A percentile compares a stretch with the other conserved stretches of the same genome.
These are phyloP conservation scores for Telmatochromis sp. DNA, from an alignment of 2,113 vertebrate genomes.

Conservation along the genomic window DNA sequence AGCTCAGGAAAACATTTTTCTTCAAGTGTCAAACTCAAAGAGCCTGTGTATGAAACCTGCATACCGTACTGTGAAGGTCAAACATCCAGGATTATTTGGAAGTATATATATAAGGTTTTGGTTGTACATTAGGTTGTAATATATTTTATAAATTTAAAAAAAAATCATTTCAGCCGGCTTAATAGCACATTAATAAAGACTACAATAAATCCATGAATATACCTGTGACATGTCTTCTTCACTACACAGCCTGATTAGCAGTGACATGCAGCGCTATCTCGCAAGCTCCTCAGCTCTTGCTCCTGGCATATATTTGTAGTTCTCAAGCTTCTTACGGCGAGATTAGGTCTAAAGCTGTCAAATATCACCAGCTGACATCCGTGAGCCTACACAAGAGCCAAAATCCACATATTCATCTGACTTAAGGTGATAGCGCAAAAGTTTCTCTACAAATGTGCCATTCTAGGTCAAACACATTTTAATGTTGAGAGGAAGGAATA, in stretches of 20 bases:
- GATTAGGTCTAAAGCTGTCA: conserved; percentile 47
- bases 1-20: not conserved
- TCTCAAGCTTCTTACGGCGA: conserved; percentile 38
- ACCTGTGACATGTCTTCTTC: not conserved
- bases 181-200: not conserved
- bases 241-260: not conserved
- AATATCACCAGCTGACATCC: conserved; percentile 19
- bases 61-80: not conserved
- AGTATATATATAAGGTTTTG: not conserved
- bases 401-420: not conserved
- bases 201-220: not conserved
- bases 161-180: accelerated
- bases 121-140: not conserved
- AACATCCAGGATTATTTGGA: not conserved
- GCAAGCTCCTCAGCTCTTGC: not conserved
- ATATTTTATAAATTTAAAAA: not conserved
- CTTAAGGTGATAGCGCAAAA: not conserved
- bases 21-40: not conserved
- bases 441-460: not conserved
- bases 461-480: not conserved
- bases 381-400: not conserved
- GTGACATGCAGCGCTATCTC: not conserved
- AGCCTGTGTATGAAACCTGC: not conserved
- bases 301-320: conserved; percentile 35
- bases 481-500: not conserved